Percentiles rank a stretch among this genome's conserved stretches.
Conservation (phyloP, 2,888 invertebrate species). For the Scaptomyza tumidula region DNA sequence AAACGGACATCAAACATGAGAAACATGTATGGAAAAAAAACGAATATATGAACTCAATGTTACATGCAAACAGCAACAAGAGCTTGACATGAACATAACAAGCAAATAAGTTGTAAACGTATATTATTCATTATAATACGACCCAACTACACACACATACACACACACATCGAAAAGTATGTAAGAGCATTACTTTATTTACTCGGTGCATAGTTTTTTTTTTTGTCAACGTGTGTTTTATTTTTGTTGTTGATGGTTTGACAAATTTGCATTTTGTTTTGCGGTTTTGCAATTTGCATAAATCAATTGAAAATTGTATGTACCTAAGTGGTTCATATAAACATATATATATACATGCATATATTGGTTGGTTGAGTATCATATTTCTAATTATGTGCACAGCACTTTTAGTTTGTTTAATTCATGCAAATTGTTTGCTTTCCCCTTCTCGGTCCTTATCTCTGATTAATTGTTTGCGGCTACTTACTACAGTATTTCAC, state of each 20-base stretch:
- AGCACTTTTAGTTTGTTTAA: slow-evolving; percentile 65
- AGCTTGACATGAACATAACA: slow-evolving; percentile 55
- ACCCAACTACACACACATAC: neutral
- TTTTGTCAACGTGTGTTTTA: neutral
- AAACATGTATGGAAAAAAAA: no score
- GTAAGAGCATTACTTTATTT: slow-evolving; percentile 53
- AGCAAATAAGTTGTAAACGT: slow-evolving; percentile 51
- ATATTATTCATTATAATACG: slow-evolving; percentile 36
- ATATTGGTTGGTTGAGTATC: slow-evolving; percentile 41
- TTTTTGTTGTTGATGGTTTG: slow-evolving; percentile 31
- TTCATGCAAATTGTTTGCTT: slow-evolving; percentile 68
- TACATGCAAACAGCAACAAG: slow-evolving; percentile 12
- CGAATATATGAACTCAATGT: neutral
- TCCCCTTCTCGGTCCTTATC: slow-evolving; percentile 2
- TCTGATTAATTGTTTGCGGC: slow-evolving; percentile 58
- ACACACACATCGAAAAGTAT: neutral
- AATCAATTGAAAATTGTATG: slow-evolving; percentile 67
- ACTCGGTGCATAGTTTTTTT: slow-evolving; percentile 24
- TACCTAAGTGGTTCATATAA: neutral
- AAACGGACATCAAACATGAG: neutral
- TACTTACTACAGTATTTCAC: slow-evolving; percentile 12
- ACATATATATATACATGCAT: neutral
- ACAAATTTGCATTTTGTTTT: slow-evolving; percentile 63
- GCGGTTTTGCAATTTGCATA: slow-evolving; percentile 74
- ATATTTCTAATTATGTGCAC: slow-evolving; percentile 76